Evolutionary conservation across 2,113 vertebrate species (phyloP), one percentile per base, ranked within the genome.

Genomic region (Columba janthina): DNA sequence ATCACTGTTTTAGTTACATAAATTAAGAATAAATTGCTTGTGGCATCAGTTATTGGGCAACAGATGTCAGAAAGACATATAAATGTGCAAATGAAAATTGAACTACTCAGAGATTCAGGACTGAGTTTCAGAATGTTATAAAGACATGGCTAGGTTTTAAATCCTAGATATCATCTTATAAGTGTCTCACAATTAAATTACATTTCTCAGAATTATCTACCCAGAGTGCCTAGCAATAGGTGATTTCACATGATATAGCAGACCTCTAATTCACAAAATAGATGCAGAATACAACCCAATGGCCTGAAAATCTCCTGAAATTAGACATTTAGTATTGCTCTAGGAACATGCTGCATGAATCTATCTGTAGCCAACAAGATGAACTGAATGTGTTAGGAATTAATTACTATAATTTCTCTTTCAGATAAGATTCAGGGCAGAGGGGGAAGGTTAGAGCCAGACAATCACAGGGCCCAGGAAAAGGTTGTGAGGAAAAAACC

Each of bases 101-200:
- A 91, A 32, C 54, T 6, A 2, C 38, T 94, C 64, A 79, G 11
- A 83, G 57, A 61, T 96, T 95, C 86, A 85, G 67, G 18, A 95
- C 64, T 71, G 65, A 65, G 34, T 96, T 97, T 93, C 76, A 84
- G 64, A 85, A 94, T 11, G 58, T 88, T 94, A 58, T 71, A 73
- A 88, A 94, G 91, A 85, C 75, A 89, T n/a, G 48, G 65, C 51
- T 29, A 54, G 51, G 75, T 12, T 93, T 92, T 94, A 95, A 94
- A 95, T 96, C 81, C 76, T 91, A 90, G 70, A 92, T 95, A 84
- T 93, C 42, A 90, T 90, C 89, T 97, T 91, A 15, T 53, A 93
- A 93, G 44, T 82, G 24, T 79, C 19, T 92, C 77, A 82, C n/a
- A 96, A 96, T 96, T 96, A 96, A 97, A 97, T 85, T 92, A 79